Evolutionary conservation across 2,888 invertebrate genomes (phyloP).

Genomic region (Lithophane ornitopus): DNA sequence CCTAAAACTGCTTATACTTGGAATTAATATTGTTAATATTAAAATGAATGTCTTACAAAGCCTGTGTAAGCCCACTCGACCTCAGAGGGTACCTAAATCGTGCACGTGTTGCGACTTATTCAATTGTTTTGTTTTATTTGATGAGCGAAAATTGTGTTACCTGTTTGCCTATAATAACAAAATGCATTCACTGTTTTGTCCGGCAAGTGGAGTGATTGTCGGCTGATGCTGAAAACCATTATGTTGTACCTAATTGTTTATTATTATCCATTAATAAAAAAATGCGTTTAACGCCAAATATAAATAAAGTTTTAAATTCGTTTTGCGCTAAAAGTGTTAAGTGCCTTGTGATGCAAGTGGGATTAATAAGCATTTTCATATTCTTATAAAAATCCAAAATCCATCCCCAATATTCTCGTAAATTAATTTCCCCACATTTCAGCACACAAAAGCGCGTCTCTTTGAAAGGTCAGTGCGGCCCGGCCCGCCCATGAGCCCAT

Average conservation of each 20-base stretch:
- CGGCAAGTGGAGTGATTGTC: too few species aligned
- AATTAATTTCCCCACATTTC: conserved; percentile 3
- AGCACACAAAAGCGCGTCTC: conserved; percentile 22
- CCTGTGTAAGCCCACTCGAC: not conserved
- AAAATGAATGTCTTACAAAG: not conserved
- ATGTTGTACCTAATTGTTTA: too few species aligned
- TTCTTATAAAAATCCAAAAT: not conserved
- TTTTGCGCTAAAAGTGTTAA: not conserved
- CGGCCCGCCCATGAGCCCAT: conserved; percentile 23
- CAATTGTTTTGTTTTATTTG: not conserved
- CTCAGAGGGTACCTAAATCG: not conserved
- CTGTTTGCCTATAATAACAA: not conserved
- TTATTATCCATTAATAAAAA: too few species aligned
- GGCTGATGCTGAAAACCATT: too few species aligned
- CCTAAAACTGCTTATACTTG: not conserved
- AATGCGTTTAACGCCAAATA: not conserved
- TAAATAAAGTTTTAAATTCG: not conserved
- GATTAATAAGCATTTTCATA: not conserved
- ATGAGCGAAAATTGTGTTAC: not conserved
- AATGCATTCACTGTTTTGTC: not conserved
- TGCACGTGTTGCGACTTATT: conserved; percentile 32
- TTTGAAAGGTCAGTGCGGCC: conserved; percentile 41
- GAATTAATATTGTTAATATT: not conserved
- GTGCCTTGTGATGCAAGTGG: not conserved
- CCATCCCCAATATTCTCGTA: not conserved